phyloP scores from a whole-genome alignment of 2,113 vertebrate species.

The Apteryx owenii region DNA sequence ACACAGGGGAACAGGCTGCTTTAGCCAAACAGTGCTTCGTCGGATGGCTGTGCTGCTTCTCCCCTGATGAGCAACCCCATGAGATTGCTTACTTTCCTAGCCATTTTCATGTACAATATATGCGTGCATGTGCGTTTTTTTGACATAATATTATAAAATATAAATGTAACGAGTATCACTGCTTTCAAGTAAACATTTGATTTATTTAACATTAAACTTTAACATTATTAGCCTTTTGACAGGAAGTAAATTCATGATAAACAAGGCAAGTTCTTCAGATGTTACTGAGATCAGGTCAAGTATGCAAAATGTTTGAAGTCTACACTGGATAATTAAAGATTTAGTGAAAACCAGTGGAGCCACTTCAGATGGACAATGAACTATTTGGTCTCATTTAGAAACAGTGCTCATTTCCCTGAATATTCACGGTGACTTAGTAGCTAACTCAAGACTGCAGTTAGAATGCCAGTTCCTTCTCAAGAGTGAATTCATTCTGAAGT shows the following conservation, averaged over 20 bases:
- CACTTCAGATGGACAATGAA: not conserved
- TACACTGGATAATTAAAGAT: not conserved
- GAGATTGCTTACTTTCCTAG: too few relatives aligned
- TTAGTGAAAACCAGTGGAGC: not conserved
- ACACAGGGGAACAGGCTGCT: not conserved
- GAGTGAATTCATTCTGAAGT: not conserved
- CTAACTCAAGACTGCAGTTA: not conserved
- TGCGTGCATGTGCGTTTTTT: accelerated
- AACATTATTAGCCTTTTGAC: not conserved
- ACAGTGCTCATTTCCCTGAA: not conserved
- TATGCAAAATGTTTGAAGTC: not conserved
- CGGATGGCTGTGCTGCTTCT: not conserved
- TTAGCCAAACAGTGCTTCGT: not conserved
- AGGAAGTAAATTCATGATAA: not conserved
- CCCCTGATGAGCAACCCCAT: too few relatives aligned
- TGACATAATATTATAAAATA: accelerated
- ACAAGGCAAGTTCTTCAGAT: accelerated
- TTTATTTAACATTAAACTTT: accelerated
- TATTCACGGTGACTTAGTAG: not conserved
- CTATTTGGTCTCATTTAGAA: not conserved
- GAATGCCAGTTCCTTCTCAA: not conserved
- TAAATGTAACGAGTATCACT: not conserved
- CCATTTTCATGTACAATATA: accelerated
- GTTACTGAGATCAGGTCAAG: not conserved
- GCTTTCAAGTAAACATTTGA: accelerated